Evolutionary conservation across 1,140 invertebrate genomes (phyloP).

Genomic region (Dinoponera quadriceps): DNA sequence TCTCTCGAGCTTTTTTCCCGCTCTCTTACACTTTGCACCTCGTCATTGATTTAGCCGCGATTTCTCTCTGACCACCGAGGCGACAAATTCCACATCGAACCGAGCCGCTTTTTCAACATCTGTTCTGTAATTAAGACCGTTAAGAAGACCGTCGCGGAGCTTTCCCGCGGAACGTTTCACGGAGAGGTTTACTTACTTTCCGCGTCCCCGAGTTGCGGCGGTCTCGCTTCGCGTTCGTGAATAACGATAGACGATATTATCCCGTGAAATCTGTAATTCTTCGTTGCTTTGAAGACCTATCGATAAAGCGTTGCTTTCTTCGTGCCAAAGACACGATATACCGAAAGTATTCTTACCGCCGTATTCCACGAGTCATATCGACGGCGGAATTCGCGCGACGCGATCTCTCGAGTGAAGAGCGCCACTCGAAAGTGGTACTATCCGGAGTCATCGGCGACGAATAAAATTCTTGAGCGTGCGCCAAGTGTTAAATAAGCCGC

Average conservation of each 20-base stretch:
- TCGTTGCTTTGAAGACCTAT: conserved; percentile 12
- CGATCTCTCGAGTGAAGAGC: background rate
- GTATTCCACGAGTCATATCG: background rate
- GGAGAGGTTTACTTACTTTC: conserved; percentile 32
- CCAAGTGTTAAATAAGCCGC: background rate
- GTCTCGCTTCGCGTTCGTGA: background rate
- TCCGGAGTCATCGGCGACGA: conserved; percentile 11
- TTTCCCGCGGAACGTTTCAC: conserved; percentile 15
- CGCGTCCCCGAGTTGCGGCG: background rate
- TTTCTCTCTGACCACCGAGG: conserved; percentile 34
- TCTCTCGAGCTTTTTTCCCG: conserved; percentile 25
- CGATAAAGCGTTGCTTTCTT: conserved; percentile 15
- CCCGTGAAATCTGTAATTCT: background rate
- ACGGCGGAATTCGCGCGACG: background rate
- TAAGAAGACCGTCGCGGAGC: conserved; percentile 25
- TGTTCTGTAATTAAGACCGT: conserved; percentile 47
- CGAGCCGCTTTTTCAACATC: conserved; percentile 22
- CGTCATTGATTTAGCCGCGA: conserved; percentile 44
- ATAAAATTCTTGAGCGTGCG: conserved; percentile 11
- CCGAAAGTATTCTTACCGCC: conserved; percentile 20
- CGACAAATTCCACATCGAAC: conserved; percentile 46
- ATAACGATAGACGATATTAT: background rate
- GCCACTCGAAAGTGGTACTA: background rate
- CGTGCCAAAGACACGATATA: conserved; percentile 4
- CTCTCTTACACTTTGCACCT: conserved; percentile 47